Evolutionary conservation across 2,888 invertebrate species (phyloP).

Genomic region (Tridacna gigas): DNA sequence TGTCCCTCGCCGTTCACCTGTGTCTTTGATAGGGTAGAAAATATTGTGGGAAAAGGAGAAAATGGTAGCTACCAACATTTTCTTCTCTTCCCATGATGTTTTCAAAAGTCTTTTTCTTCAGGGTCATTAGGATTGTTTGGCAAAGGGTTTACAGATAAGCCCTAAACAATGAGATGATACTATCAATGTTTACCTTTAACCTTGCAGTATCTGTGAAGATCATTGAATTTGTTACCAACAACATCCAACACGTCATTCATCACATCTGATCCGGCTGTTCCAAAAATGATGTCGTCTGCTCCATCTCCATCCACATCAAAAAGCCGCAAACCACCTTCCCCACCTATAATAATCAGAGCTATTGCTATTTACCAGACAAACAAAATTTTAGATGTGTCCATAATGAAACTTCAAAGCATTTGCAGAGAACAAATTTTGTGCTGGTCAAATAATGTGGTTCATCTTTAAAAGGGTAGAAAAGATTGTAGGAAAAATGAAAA

Average conservation of each 20-base stretch:
- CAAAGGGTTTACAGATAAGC: background rate
- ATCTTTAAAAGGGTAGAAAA: too few species aligned
- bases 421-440: too few species aligned
- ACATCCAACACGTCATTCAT: background rate
- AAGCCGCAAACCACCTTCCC: constrained; percentile 66
- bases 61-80: background rate
- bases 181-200: constrained; percentile 36
- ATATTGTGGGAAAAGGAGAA: background rate
- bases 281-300: constrained; percentile 78
- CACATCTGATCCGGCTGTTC: constrained; percentile 43
- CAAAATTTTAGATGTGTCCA: background rate
- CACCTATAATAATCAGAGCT: background rate
- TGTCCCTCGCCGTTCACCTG: too few species aligned
- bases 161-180: background rate
- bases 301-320: constrained; percentile 83
- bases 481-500: too few species aligned
- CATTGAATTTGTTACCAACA: constrained; percentile 15
- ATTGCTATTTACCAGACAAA: background rate
- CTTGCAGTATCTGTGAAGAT: constrained; percentile 41
- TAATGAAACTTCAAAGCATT: too few species aligned
- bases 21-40: background rate
- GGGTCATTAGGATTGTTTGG: background rate
- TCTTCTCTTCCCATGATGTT: background rate
- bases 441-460: too few species aligned
- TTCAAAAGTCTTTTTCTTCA: background rate